These are phyloP conservation scores for Diplodus puntazzo DNA, from an alignment of 2,797 vertebrate species.

Conservation along the genomic window DNA sequence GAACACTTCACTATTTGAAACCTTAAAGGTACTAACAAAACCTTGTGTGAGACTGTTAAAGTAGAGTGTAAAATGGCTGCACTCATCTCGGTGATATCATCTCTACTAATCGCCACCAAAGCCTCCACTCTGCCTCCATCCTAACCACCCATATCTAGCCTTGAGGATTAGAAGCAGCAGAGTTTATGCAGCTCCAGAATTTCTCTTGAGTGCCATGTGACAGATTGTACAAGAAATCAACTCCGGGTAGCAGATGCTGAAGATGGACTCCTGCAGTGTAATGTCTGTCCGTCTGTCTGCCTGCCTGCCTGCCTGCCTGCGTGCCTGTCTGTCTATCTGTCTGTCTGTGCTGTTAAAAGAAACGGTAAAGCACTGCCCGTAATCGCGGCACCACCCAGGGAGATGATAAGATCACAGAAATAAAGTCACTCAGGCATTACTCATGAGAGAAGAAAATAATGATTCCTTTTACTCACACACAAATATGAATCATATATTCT, in stretches of 20 bases:
- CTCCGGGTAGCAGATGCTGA: conserved; percentile 41
- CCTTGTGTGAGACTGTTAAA: conserved; percentile 4
- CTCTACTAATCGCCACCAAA: conserved; percentile 27
- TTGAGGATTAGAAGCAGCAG: conserved; percentile 31
- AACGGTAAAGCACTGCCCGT: conserved; percentile 11
- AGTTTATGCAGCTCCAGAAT: conserved; percentile 50
- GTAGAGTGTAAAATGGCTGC: conserved; percentile 1
- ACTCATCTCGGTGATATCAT: conserved; percentile 16
- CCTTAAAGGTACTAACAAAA: conserved; percentile 14
- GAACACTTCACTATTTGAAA: not conserved
- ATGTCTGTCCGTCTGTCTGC: conserved; percentile 4
- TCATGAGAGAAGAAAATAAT: conserved; percentile 13
- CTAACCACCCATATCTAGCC: conserved; percentile 31
- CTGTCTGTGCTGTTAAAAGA: conserved; percentile 10
- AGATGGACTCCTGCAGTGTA: conserved; percentile 40
- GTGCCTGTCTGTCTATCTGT: not conserved
- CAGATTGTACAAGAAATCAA: conserved; percentile 25
- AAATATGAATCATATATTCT: conserved; percentile 19
- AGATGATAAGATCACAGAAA: conserved; percentile 33
- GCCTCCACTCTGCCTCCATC: conserved; percentile 21
- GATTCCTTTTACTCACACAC: not conserved
- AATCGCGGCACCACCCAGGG: not conserved
- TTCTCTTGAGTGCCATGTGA: conserved; percentile 32
- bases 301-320: not conserved
- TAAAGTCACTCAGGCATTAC: conserved; percentile 22